Conservation (phyloP, 2,113 vertebrate species). For the Mustelus asterias region DNA sequence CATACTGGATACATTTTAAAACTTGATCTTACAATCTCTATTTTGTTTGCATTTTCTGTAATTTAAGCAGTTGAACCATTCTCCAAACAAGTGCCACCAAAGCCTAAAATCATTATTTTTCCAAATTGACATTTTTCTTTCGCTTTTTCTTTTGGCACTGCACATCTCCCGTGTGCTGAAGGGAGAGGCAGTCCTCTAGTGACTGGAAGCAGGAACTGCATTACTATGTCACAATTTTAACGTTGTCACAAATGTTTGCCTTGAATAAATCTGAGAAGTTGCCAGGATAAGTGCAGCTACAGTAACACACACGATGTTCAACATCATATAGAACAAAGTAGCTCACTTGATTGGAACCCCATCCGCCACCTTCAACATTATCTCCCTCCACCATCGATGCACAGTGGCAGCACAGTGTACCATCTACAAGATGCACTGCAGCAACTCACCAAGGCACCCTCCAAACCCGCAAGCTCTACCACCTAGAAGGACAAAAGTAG, state of each 20-base stretch:
- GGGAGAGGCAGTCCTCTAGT: background rate
- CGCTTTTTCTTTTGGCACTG: background rate
- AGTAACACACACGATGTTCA: too few species aligned
- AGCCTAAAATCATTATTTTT: background rate
- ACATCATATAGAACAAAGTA: too few species aligned
- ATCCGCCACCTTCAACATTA: too few species aligned
- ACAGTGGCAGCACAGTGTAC: too few species aligned
- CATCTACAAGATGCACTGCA: too few species aligned
- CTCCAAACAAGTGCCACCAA: background rate
- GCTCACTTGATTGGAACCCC: too few species aligned
- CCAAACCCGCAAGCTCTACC: too few species aligned
- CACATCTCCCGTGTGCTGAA: background rate
- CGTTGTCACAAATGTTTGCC: background rate
- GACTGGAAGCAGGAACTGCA: slow-evolving; percentile 1
- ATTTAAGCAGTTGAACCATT: background rate
- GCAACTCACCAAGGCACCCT: too few species aligned
- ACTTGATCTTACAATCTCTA: background rate
- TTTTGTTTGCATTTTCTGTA: background rate
- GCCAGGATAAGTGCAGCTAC: too few species aligned
- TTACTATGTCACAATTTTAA: background rate
- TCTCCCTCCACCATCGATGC: too few species aligned
- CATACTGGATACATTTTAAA: background rate
- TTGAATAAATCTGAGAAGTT: background rate
- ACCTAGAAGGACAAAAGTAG: too few species aligned
- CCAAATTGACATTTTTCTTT: background rate